Base-by-base conservation (phyloP, 2,797 vertebrate genomes). In the Babyrousa celebensis region DNA sequence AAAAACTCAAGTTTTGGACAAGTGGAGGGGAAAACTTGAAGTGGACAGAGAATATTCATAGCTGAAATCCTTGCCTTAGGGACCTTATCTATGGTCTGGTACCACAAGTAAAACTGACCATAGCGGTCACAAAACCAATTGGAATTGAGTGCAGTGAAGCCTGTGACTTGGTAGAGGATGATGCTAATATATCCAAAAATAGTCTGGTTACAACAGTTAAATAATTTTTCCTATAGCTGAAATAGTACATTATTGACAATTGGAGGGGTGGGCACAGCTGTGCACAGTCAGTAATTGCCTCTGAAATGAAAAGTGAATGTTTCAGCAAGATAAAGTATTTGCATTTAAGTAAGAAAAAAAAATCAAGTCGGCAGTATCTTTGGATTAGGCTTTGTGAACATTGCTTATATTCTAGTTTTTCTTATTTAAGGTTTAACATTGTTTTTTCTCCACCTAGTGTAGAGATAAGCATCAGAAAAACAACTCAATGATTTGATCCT, bases 291-390 rank as follows among this genome's bases (percentile, higher is more conserved):
- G 91, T 97, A 97, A 97, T 95, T 97, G 95, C 90, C 79, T 96
- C 90, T 95, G 87, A 97, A 96, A 96, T 93, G 52, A 68, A 96
- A 97, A 97, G 88, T 91, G 91, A 97, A 89, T 95, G 91, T 86
- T 97, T 95, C 96, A 97, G 92, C 72, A 96, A 97, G 90, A 97
- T 94, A 96, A 93, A 97, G 20, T 95, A 97, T 96, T 97, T 96
- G 21, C 92, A 97, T 93, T 75, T 96, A 94, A 98, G 97, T 89
- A 93, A 95, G 93, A 92, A 89, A 74, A 87, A 75, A 86, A 88
- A 77, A 83, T 82, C 82, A 91, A 85, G 95, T 78, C 79, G 85
- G 88, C 40, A 91, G 65, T 93, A 95, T 97, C 85, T 97, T 72
- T 87, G 70, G 82, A 94, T 92, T 96, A 78, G 68, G 43, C 52